phyloP scores from a whole-genome alignment of 1,140 invertebrate genomes.

The Mamestra configurata region DNA sequence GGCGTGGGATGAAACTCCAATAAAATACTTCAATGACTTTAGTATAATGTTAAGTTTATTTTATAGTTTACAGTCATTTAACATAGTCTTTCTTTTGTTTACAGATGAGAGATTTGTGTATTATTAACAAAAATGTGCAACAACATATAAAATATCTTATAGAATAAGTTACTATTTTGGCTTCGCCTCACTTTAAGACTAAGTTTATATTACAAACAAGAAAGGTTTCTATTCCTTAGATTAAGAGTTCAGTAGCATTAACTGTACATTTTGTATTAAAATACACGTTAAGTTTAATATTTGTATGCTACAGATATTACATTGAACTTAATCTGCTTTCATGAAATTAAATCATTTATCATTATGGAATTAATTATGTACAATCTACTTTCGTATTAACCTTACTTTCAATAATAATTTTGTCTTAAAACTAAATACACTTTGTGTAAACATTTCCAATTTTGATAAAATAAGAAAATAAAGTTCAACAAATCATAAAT shows the following conservation, averaged over 20 bases:
- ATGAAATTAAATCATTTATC: constrained; percentile 12
- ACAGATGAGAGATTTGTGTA: constrained; percentile 64
- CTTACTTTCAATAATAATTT: constrained; percentile 31
- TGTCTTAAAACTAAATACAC: constrained; percentile 44
- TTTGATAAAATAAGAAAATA: background rate
- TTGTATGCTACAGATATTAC: constrained; percentile 53
- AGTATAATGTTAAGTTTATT: constrained; percentile 59
- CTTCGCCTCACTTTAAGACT: constrained; percentile 62
- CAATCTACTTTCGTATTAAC: constrained; percentile 37
- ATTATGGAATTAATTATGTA: constrained; percentile 34
- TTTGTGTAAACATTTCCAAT: constrained; percentile 27
- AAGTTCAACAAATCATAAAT: background rate
- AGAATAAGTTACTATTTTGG: constrained; percentile 61
- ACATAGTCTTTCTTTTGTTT: constrained; percentile 67
- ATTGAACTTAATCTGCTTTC: constrained; percentile 23
- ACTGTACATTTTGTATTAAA: constrained; percentile 73
- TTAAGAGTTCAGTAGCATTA: constrained; percentile 51
- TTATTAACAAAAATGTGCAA: constrained; percentile 69
- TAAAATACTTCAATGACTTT: constrained; percentile 43
- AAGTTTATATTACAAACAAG: constrained; percentile 61
- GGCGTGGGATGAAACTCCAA: background rate
- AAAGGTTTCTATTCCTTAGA: constrained; percentile 59
- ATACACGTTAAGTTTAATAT: constrained; percentile 61
- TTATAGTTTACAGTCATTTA: constrained; percentile 70
- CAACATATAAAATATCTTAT: constrained; percentile 69